Evolutionary conservation across 2,113 vertebrate genomes (phyloP).

Genomic region (Colossoma macropomum): DNA sequence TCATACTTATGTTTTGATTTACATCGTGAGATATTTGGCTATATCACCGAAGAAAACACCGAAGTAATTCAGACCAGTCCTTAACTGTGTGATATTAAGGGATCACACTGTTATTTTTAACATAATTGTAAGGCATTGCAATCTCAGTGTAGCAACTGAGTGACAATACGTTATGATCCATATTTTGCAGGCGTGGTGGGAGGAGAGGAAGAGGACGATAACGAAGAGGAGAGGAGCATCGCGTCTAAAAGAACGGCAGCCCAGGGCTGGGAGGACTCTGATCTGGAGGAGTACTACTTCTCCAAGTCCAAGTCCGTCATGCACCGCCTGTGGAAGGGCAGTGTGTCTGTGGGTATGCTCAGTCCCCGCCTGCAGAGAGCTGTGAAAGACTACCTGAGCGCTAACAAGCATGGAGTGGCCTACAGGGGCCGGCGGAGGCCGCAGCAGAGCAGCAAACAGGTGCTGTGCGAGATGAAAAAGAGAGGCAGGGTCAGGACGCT

Average conservation of each 20-base stretch:
- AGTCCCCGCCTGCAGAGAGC: conserved; percentile 91
- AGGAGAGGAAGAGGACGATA: conserved; percentile 58
- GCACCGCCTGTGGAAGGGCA: conserved; percentile 88
- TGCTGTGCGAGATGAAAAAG: conserved; percentile 88
- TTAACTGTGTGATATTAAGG: too few relatives aligned
- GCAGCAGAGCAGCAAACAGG: conserved; percentile 71
- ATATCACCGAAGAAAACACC: too few relatives aligned
- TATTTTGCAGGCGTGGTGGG: conserved; percentile 36
- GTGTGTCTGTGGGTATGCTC: conserved; percentile 86
- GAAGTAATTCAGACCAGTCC: too few relatives aligned
- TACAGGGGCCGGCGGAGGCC: conserved; percentile 79
- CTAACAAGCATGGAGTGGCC: conserved; percentile 91
- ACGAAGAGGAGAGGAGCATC: conserved; percentile 62
- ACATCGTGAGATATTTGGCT: too few relatives aligned
- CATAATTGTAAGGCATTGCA: too few relatives aligned
- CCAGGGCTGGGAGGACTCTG: conserved; percentile 59
- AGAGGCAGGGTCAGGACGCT: conserved; percentile 83
- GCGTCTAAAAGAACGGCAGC: conserved; percentile 51
- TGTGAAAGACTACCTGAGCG: conserved; percentile 87
- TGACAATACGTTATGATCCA: neutral
- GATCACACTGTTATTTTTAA: too few relatives aligned
- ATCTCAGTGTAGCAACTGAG: too few relatives aligned
- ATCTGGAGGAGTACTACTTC: conserved; percentile 82
- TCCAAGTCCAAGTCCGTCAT: conserved; percentile 87
- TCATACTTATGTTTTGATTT: too few relatives aligned